Percentiles rank a stretch among this genome's conserved stretches.
Conservation (phyloP, 2,888 invertebrate genomes). For the Clitarchus hookeri region DNA sequence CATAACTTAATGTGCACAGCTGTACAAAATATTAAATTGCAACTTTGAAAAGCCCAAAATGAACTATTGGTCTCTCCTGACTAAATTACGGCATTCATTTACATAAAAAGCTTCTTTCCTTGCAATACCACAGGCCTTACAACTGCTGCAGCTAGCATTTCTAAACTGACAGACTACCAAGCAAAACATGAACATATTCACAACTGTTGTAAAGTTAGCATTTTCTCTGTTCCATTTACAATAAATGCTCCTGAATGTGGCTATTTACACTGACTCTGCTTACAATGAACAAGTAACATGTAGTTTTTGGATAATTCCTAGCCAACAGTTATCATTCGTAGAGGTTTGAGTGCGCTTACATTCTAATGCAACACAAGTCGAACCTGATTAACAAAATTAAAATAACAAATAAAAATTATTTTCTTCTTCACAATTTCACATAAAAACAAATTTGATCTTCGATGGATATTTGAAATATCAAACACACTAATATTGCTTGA, state of each 20-base stretch:
- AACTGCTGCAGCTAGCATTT: background rate
- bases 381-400: background rate
- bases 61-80: no score
- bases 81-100: background rate
- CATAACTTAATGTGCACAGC: no score
- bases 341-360: background rate
- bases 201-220: background rate
- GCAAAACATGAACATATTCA: background rate
- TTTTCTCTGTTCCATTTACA: background rate
- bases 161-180: background rate
- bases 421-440: background rate
- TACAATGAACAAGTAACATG: background rate
- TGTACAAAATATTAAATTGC: no score
- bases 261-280: background rate
- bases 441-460: background rate
- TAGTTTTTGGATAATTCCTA: background rate
- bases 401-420: background rate
- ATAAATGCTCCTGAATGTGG: constrained; percentile 6
- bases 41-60: no score
- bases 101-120: background rate
- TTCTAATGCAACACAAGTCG: background rate
- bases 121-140: background rate
- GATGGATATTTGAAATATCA: background rate
- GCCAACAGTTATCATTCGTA: background rate
- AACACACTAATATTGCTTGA: constrained; percentile 5